Evolutionary conservation across 2,888 invertebrate genomes (phyloP), one percentile per base, ranked within the genome.

Genomic region (Linnaemya vulpina): DNA sequence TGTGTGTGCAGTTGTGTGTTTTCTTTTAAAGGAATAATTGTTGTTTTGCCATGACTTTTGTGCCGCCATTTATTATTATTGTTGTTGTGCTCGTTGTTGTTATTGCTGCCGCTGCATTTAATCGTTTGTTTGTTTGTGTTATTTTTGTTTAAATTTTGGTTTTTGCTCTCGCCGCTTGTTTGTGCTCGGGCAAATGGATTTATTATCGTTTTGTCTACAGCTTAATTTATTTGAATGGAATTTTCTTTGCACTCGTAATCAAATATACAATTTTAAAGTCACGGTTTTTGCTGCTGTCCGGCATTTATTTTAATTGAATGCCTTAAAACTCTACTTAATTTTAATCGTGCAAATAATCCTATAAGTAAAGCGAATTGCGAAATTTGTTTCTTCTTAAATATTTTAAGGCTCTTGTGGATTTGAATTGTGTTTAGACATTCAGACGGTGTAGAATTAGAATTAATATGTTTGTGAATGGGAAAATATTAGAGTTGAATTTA

Each of bases 161-260:
- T 55, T 22, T 65, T 55, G 20, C 40, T 43, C 4, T 62, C n/a
- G 43, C 49, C 65, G 49, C 30, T 25, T 70, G 51, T 43, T 62
- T 62, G 49, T 62, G 30, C 46, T 22, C 30, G 49, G 20, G 11
- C 49, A 74, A 83, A 73, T 68, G 71, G 76, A 73, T 73, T 74
- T 84, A 80, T 71, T 84, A 68, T 73, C 38, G n/a, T 81, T 84
- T 80, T 73, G 71, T 25, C 40, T 62, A 55, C n/a, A 74, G 68
- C 68, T 77, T 73, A 73, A 74, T 58, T 63, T 53, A 68, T 62
- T 30, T 60, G 20, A 25, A 10, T 40, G 25, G 62, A 53, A 68
- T 73, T 71, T 78, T 49, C 68, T 74, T 84, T 75, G 60, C 53
- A 60, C 65, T 74, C 65, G 46, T 65, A 79, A 79, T 67, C 71